Evolutionary conservation across 2,113 vertebrate genomes (phyloP).

Genomic region (Bothrops jararaca): DNA sequence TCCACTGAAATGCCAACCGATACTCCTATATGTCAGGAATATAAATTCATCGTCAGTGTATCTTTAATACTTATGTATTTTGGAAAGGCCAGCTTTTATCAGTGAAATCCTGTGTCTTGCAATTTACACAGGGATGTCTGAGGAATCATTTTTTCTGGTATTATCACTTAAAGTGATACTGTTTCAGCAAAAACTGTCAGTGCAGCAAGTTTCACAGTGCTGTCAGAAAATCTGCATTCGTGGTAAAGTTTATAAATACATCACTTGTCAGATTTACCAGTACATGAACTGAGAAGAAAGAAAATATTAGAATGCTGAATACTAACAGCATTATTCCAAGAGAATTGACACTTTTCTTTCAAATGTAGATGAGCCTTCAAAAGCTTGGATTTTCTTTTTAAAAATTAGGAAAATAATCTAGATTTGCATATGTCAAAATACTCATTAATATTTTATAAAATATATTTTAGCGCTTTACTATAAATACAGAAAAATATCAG

Average conservation of each 20-base stretch:
- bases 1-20: not conserved
- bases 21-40: not conserved
- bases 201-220: constrained; percentile 35
- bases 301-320: constrained; percentile 22
- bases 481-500: not conserved
- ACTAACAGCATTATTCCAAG: constrained; percentile 29
- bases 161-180: constrained; percentile 13
- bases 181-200: constrained; percentile 9
- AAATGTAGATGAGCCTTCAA: constrained; percentile 31
- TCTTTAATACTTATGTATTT: not conserved
- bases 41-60: not conserved
- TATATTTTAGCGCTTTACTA: constrained; percentile 34
- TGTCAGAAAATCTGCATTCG: constrained; percentile 31
- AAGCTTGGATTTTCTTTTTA: constrained; percentile 48
- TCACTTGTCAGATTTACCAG: constrained; percentile 29
- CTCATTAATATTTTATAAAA: constrained; percentile 39
- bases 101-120: not conserved
- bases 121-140: not conserved
- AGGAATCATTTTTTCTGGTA: not conserved
- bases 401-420: constrained; percentile 26
- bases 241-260: constrained; percentile 29
- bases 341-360: constrained; percentile 8
- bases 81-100: not conserved
- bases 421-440: constrained; percentile 43
- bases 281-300: not conserved